Conservation (phyloP, 2,797 vertebrate species). For the Scyliorhinus canicula region DNA sequence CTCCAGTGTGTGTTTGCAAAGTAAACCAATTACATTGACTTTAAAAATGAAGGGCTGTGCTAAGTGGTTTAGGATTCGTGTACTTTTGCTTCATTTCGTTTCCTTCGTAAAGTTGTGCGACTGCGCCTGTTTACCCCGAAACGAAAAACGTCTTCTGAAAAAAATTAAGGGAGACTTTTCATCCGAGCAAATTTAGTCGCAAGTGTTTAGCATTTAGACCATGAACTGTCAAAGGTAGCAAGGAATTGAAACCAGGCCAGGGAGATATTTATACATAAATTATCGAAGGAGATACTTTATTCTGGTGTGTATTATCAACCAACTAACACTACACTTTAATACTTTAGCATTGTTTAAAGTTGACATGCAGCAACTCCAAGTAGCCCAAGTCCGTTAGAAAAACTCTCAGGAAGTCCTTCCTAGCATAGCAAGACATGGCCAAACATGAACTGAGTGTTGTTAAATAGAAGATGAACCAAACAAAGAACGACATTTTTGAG, state of each 20-base stretch:
- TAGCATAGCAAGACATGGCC: background rate
- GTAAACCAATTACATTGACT: background rate
- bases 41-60: background rate
- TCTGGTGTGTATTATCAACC: background rate
- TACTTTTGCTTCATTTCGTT: background rate
- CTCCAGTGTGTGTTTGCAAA: background rate
- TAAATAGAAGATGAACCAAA: background rate
- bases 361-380: background rate
- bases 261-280: constrained; percentile 1
- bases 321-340: background rate
- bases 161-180: background rate
- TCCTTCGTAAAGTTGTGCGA: background rate
- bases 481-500: background rate
- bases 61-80: background rate
- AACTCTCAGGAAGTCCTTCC: background rate
- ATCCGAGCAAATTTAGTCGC: background rate
- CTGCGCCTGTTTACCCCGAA: background rate
- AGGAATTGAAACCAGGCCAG: too few relatives aligned
- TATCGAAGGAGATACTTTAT: background rate
- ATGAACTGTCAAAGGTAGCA: background rate
- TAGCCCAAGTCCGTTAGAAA: background rate
- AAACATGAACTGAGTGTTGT: background rate
- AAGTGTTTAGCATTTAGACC: background rate
- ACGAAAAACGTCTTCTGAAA: background rate
- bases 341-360: background rate